Evolutionary conservation across 2,888 invertebrate genomes (phyloP), one percentile per base, ranked within the genome.

Genomic region (Chaitophorus viminalis): DNA sequence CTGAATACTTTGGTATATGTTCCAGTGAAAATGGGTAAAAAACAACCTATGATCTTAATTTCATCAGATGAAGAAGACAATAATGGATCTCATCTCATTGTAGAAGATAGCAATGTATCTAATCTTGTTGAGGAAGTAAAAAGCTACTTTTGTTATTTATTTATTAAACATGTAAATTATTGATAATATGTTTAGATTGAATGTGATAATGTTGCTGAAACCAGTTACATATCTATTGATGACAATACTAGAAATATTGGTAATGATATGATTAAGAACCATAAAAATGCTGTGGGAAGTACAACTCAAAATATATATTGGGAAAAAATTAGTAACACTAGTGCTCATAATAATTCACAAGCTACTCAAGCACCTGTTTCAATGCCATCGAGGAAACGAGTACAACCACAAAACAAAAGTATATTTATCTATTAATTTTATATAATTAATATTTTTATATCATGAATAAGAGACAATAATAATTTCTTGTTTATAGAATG

Each of bases 381-480:
- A 6, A 87, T 87, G 86, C 86, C 86, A 39, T 33, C 86, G 31
- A 87, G 86, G 31, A 87, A 87, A 74, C 72, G 86, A 74, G 33
- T 87, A 39, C 36, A 79, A 60, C 72, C 72, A 68, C 79, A 87
- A 79, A 79, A 60, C 21, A 87, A 87, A 31, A 87, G 72, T 79
- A 87, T 60, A 72, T 72, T 36, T 54, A 39, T 29, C 1, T 8
- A 25, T 14, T 52, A 21, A 79, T 36, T 68, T 25, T 65, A 29
- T 21, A 31, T 39, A 3, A 65, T 17, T 65, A 6, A 29, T 18
- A 60, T 21, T 65, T 54, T 60, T 60, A 25, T 36, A 39, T 39
- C 39, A 39, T 39, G 39, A 39, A 39, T 39, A 5, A 39, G 8
- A 39, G 39, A 39, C 11, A 39, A 39, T 39, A 39, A 39, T 39